A percentile compares a stretch with the other conserved stretches of the same genome.
Conservation (phyloP, 1,140 invertebrate species). For the Prorops nasuta region DNA sequence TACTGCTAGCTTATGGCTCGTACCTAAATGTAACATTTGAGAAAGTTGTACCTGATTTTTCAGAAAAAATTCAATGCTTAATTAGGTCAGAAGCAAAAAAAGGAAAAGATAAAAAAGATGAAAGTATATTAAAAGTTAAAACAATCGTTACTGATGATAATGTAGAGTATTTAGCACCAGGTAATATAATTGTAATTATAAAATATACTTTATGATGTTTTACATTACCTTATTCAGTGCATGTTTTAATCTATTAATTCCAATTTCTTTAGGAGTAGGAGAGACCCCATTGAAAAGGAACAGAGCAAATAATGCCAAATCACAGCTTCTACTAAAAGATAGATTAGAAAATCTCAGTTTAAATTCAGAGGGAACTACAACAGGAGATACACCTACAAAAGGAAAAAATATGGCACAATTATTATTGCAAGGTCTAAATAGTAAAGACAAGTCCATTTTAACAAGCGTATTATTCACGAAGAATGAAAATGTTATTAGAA, state of each 20-base stretch:
- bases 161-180: conserved; percentile 54
- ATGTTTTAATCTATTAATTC: no score
- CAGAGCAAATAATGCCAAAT: conserved; percentile 43
- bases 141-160: conserved; percentile 47
- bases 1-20: conserved; percentile 62
- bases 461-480: conserved; percentile 58
- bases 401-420: conserved; percentile 71
- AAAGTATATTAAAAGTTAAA: conserved; percentile 54
- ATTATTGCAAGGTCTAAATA: conserved; percentile 74
- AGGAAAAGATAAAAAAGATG: conserved; percentile 43
- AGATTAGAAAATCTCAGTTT: conserved; percentile 70
- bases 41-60: conserved; percentile 60
- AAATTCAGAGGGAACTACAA: conserved; percentile 53
- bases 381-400: conserved; percentile 51
- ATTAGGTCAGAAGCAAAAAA: conserved; percentile 56
- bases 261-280: conserved; percentile 33
- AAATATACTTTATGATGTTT: background rate
- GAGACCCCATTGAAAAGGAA: conserved; percentile 45
- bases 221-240: no score
- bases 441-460: conserved; percentile 68
- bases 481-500: conserved; percentile 60
- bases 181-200: conserved; percentile 27
- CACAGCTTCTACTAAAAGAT: conserved; percentile 74
- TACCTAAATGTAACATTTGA: conserved; percentile 63
- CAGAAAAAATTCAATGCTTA: conserved; percentile 60